phyloP scores from a whole-genome alignment of 2,113 vertebrate species.

The Nothobranchius furzeri region DNA sequence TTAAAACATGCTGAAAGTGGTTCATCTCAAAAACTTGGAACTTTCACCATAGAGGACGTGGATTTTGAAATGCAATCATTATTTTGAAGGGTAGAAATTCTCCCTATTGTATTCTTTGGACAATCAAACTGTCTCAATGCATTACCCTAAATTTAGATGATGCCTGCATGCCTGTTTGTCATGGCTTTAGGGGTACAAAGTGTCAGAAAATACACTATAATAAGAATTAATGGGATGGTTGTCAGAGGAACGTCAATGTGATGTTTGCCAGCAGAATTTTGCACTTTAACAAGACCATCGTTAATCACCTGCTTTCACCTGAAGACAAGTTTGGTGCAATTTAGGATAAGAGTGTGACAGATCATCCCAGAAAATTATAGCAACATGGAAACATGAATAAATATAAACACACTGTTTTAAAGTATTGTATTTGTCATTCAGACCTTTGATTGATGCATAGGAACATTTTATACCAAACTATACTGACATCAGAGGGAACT shows the following conservation, averaged over 20 bases:
- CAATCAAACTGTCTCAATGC: slow-evolving; percentile 1
- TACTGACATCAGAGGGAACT: no score
- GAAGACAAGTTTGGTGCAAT: neutral
- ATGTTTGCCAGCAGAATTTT: neutral
- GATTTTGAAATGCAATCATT: slow-evolving; percentile 20
- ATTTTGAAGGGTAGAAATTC: slow-evolving; percentile 7
- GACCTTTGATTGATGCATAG: neutral
- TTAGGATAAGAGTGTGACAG: neutral
- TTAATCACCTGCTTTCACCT: neutral
- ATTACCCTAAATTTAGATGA: slow-evolving; percentile 5
- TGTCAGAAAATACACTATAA: neutral
- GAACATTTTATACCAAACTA: neutral
- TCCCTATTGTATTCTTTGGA: neutral
- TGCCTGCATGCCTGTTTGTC: neutral
- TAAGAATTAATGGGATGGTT: neutral
- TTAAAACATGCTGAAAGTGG: slow-evolving; percentile 16
- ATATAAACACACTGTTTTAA: neutral
- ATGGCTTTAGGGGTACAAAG: neutral
- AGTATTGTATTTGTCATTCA: neutral
- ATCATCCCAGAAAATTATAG: neutral
- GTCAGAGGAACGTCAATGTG: neutral
- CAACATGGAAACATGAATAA: neutral
- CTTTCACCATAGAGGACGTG: neutral
- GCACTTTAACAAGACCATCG: neutral
- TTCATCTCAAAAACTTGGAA: slow-evolving; percentile 27